Base-by-base conservation (phyloP, 2,113 vertebrate species). In the Eidolon helvum region DNA sequence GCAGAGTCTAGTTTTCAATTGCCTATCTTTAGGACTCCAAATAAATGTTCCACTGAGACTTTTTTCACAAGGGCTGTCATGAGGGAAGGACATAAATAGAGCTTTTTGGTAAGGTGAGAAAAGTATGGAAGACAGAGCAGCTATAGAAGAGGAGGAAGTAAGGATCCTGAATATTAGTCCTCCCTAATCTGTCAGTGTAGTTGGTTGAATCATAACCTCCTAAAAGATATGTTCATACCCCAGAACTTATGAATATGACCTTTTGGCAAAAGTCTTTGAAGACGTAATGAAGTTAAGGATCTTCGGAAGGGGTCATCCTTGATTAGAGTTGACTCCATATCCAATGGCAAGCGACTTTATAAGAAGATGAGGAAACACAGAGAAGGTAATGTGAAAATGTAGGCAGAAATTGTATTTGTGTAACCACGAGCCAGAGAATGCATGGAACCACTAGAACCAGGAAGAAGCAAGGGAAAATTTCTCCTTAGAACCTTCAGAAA, bases 1-100 rank as follows among this genome's bases (percentile, higher is more conserved):
- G 55, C 65, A 94, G 16, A 3, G 19, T 55, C 28, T 75, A 53
- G 18, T 93, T 91, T 94, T 92, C 65, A 85, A 65, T 57, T 87
- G 48, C 7, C 90, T 96, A 87, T 57, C 14, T 79, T 79, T 92
- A 80, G 21, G 21, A 90, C 69, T 90, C 22, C 55, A 93, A 87
- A 84, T 35, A 80, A 92, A 69, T 85, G 28, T 12, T 94, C 57
- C 18, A 90, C 18, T 80, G 26, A 94, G n/a, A 87, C 6, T 79
- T 93, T 45, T 45, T 79, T 12, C 15, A 48, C 24, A 59, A 89
- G 0, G 1, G 21, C 33, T 68, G 24, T 33, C 83, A n/a, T 63
- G 53, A 92, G 6, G 22, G 38, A 82, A 77, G 19, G 66, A 5
- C 6, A 15, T 7, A 80, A 63, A 78, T 10, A 69, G 6, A 38